Base-by-base conservation (phyloP, 35 echinoderm and acorn worm genomes). In the Stichopus chloronotus region DNA sequence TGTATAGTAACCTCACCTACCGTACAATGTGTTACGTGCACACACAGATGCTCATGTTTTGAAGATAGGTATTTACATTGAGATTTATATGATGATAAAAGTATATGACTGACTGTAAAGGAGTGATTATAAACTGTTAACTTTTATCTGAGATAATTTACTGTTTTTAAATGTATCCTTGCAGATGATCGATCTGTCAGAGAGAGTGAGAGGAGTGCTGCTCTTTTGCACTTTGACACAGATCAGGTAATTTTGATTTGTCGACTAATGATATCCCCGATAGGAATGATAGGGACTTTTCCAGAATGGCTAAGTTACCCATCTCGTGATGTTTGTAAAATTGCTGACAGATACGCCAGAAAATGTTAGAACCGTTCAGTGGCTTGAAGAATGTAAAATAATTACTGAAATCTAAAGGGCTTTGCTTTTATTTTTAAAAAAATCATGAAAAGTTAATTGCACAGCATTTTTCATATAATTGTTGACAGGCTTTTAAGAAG, bases 161-260 rank as follows among this genome's bases (percentile, higher is more conserved):
- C 61, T 14, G 19, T 14, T 65, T 65, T 65, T 19, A 65, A 0
- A 65, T 53, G 5, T 78, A 78, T 90, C 63, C 5, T 84, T 79
- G 11, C 90, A 98, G 97, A 98, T 96, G 97, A 98, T 68, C 71
- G 97, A 57, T 94, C 97, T 72, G 93, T 98, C 0, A 77, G 97
- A 81, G 97, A 98, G 20, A 96, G 94, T 68, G 97, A 98, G 78
- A 94, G 97, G 57, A 98, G 94, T 55, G 93, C 97, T 12, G 97
- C 97, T 25, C 52, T 98, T 21, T 79, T 95, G 54, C 97, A 98
- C 81, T 96, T 98, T 90, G 91, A 95, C 58, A 80, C 97, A 6
- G 97, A 98, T 86, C 94, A 98, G 97, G 97, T 98, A 91, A 78
- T 52, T 10, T 20, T 21, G n/a, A 69, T 58, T 88, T 19, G 43